Evolutionary conservation across 2,113 vertebrate genomes (phyloP), one percentile per base, ranked within the genome.

Genomic region (Argyrosomus japonicus): DNA sequence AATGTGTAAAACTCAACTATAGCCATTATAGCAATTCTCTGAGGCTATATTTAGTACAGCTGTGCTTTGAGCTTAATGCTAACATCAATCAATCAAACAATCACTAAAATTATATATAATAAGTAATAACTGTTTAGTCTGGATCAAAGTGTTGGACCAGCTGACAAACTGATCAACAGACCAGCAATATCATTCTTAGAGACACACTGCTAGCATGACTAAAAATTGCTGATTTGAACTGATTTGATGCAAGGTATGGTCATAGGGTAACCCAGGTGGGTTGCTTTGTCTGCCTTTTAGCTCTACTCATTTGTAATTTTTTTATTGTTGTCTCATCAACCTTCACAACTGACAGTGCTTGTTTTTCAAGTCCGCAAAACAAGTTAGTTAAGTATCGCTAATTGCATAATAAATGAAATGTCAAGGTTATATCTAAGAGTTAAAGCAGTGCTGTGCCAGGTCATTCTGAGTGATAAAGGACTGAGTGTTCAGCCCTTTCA

Each of bases 391-490:
- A 48, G 36, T 48, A 15, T 61, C 45, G 65, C 21, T 80, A 27
- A 86, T 60, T 85, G 12, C 45, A 77, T 69, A 72, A 57, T 43
- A 74, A 71, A 84, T 50, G 12, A 77, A 85, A 91, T 84, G 75
- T 87, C 78, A 75, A 85, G 64, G 79, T 85, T 79, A 77, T 69
- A 73, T 80, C 60, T 36, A 27, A 71, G 71, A 57, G 68, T 72
- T 68, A 77, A 90, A 68, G 36, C 65, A 21, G 21, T 19, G 6
- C 51, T 78, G 36, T 32, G 53, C 13, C 57, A 68, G 74, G 75
- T 85, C 65, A 57, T 64, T 84, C 25, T 47, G 13, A 77, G 23
- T 43, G 61, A 81, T 90, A 81, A 75, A 87, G 67, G 21, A 74
- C 9, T 57, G 50, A 61, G 47, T 65, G 53, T 80, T 88, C 73